Percentiles rank a stretch among this genome's conserved stretches.
Evolutionary conservation across 2,797 vertebrate genomes (phyloP).

Genomic region (Anguilla anguilla): DNA sequence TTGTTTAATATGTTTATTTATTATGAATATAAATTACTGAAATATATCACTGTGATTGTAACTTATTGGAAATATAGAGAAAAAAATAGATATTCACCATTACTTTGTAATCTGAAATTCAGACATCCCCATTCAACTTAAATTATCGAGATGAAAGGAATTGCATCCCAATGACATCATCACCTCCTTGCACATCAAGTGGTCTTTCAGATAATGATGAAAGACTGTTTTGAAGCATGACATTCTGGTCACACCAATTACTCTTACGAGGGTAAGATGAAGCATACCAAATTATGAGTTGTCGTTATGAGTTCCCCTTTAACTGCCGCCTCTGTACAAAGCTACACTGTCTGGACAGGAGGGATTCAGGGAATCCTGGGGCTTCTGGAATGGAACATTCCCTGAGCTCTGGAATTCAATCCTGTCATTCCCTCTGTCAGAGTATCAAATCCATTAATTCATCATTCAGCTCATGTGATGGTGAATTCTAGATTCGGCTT

Average conservation of each 20-base stretch:
- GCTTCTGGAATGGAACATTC: neutral
- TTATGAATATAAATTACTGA: too few relatives aligned
- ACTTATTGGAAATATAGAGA: too few relatives aligned
- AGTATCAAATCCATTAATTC: neutral
- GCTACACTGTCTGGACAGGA: neutral
- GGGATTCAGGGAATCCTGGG: neutral
- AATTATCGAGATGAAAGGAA: neutral
- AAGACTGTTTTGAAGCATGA: neutral
- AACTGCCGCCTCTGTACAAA: neutral
- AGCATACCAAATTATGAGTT: slow-evolving; percentile 2
- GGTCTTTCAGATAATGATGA: neutral
- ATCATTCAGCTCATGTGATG: slow-evolving; percentile 6
- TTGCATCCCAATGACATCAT: neutral
- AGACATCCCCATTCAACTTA: neutral
- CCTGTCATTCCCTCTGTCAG: neutral
- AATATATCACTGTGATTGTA: too few relatives aligned
- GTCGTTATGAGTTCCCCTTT: neutral
- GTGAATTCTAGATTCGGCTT: slow-evolving; percentile 8
- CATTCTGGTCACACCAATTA: neutral
- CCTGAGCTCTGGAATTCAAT: neutral
- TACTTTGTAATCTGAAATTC: neutral
- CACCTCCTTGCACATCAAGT: neutral
- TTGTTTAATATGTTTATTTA: too few relatives aligned
- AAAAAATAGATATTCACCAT: neutral
- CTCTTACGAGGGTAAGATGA: neutral